Conservation (phyloP, 2,888 invertebrate genomes). For the Stenotaenia linearis region DNA sequence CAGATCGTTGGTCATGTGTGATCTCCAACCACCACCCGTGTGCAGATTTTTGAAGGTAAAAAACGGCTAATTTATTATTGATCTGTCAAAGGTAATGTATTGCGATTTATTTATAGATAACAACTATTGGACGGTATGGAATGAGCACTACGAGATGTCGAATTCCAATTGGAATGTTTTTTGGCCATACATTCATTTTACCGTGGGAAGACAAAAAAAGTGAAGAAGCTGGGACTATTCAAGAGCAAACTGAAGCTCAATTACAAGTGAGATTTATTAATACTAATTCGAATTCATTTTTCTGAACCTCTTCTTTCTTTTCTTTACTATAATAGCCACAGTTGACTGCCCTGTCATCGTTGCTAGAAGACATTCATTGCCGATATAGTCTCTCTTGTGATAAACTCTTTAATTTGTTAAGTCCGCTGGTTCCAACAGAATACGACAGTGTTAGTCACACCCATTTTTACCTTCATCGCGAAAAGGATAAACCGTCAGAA, state of each 20-base stretch:
- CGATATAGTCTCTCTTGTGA: slow-evolving; percentile 76
- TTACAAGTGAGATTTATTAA: slow-evolving; percentile 41
- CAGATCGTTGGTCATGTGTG: slow-evolving; percentile 75
- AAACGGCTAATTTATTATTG: neutral
- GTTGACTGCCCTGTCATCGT: slow-evolving; percentile 60
- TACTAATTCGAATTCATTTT: too few relatives aligned
- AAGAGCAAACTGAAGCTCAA: slow-evolving; percentile 38
- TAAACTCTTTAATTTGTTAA: slow-evolving; percentile 70
- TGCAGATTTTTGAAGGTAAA: slow-evolving; percentile 80
- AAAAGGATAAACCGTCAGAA: slow-evolving; percentile 54
- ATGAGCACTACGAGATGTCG: slow-evolving; percentile 84
- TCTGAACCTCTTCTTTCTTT: too few relatives aligned
- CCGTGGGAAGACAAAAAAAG: slow-evolving; percentile 54
- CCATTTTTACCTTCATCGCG: slow-evolving; percentile 59
- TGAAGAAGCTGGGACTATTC: slow-evolving; percentile 43
- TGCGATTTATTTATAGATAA: slow-evolving; percentile 59
- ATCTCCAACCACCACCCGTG: slow-evolving; percentile 82
- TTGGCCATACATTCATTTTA: slow-evolving; percentile 77
- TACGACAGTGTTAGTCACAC: slow-evolving; percentile 52
- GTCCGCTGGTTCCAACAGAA: slow-evolving; percentile 61
- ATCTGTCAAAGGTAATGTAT: neutral
- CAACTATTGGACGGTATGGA: slow-evolving; percentile 83
- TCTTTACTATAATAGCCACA: slow-evolving; percentile 50
- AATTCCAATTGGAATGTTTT: slow-evolving; percentile 88
- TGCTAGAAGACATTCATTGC: slow-evolving; percentile 73